These are phyloP conservation scores for Pelecanus crispus DNA, from an alignment of 2,113 vertebrate genomes.

Conservation along the genomic window DNA sequence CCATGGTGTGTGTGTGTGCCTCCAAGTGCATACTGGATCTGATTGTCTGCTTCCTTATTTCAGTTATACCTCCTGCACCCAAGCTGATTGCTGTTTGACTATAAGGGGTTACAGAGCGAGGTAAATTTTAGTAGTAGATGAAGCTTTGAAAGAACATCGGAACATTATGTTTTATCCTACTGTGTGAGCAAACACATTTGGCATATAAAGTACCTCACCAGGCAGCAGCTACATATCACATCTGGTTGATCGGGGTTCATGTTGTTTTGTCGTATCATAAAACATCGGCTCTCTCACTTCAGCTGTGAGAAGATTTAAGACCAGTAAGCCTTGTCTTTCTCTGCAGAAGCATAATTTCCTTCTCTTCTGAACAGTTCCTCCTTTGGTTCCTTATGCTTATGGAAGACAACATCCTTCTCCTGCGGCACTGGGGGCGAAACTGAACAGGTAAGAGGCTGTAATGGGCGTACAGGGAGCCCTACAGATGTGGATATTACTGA, in stretches of 20 bases:
- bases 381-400: background rate
- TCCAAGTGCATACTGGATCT: background rate
- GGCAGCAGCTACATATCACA: background rate
- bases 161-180: background rate
- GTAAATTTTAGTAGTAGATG: background rate
- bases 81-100: background rate
- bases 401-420: background rate
- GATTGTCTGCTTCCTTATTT: background rate
- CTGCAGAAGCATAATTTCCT: background rate
- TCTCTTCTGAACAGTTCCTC: background rate
- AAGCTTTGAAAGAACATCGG: background rate
- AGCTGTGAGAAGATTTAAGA: background rate
- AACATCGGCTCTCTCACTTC: background rate
- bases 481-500: background rate
- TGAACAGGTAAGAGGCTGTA: background rate
- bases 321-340: background rate
- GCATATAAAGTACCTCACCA: background rate
- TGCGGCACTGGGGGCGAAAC: background rate
- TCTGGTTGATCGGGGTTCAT: background rate
- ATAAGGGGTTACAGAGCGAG: background rate
- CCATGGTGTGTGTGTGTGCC: fast-evolving
- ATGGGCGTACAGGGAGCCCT: background rate
- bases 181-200: background rate
- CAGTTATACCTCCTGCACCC: background rate
- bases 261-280: background rate